Conservation (phyloP, 2,113 vertebrate species). For the Eolophus roseicapilla region DNA sequence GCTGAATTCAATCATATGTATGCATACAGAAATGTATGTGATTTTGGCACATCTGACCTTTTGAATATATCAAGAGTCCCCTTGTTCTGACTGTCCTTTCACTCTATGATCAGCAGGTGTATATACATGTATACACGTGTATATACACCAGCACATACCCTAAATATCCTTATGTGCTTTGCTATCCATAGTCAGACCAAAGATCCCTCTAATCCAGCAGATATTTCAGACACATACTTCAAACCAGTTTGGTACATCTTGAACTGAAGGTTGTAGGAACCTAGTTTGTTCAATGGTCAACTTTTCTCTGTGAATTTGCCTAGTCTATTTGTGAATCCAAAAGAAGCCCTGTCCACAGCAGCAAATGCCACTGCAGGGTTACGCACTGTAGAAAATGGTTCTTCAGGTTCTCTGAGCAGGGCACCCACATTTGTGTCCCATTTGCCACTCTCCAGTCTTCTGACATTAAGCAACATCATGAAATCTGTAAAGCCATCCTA, state of each 20-base stretch:
- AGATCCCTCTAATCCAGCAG: background rate
- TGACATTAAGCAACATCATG: background rate
- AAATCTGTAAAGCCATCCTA: background rate
- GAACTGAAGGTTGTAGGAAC: background rate
- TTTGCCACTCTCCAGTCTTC: background rate
- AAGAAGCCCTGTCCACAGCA: background rate
- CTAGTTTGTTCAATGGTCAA: background rate
- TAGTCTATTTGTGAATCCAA: accelerated
- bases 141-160: too few relatives aligned
- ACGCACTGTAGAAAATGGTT: background rate
- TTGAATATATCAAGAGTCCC: background rate
- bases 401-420: background rate
- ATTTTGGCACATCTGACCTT: background rate
- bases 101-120: background rate
- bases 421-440: background rate
- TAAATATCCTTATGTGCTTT: background rate
- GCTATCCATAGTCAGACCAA: background rate
- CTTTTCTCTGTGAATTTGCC: background rate
- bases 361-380: background rate
- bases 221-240: background rate
- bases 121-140: background rate
- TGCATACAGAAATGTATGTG: background rate
- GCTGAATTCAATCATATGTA: background rate
- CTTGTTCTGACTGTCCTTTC: background rate
- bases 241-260: background rate